Conservation (phyloP, 2,888 invertebrate species). For the Liopterus haemorrhoidalis region DNA sequence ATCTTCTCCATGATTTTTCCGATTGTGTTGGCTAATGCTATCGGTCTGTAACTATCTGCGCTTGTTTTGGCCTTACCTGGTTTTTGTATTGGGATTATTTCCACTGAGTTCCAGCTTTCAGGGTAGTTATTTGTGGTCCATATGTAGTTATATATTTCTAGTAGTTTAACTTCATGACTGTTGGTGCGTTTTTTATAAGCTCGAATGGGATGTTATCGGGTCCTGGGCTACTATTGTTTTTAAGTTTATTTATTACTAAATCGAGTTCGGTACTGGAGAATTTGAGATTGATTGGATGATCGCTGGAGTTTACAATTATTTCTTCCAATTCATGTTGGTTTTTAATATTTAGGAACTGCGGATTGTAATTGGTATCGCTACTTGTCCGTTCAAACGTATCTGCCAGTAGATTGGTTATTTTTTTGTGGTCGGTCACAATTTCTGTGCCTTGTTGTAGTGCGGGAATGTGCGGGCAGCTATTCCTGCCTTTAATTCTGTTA, state of each 20-base stretch:
- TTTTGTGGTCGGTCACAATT: too few species aligned
- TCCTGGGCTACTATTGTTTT: conserved; percentile 1
- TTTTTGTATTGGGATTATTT: conserved; percentile 8
- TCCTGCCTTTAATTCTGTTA: too few species aligned
- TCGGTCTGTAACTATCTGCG: conserved; percentile 7
- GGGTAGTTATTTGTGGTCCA: not conserved
- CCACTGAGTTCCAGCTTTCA: not conserved
- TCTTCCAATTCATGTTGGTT: too few species aligned
- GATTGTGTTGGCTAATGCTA: not conserved
- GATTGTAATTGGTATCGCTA: too few species aligned
- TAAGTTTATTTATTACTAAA: not conserved
- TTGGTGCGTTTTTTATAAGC: conserved; percentile 4
- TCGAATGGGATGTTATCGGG: conserved; percentile 10
- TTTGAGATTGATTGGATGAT: too few species aligned
- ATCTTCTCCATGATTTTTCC: conserved; percentile 10
- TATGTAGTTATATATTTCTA: conserved; percentile 5
- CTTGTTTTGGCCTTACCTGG: conserved; percentile 1
- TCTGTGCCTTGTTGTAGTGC: too few species aligned
- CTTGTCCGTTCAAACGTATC: too few species aligned
- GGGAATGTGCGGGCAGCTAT: too few species aligned
- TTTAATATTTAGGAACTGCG: too few species aligned
- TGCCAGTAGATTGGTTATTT: too few species aligned
- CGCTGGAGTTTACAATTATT: too few species aligned
- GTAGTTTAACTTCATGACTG: not conserved
- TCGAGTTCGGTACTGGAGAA: too few species aligned